Evolutionary conservation across 1,140 invertebrate genomes (phyloP), one percentile per base, ranked within the genome.

Genomic region (Drosophila dunni): DNA sequence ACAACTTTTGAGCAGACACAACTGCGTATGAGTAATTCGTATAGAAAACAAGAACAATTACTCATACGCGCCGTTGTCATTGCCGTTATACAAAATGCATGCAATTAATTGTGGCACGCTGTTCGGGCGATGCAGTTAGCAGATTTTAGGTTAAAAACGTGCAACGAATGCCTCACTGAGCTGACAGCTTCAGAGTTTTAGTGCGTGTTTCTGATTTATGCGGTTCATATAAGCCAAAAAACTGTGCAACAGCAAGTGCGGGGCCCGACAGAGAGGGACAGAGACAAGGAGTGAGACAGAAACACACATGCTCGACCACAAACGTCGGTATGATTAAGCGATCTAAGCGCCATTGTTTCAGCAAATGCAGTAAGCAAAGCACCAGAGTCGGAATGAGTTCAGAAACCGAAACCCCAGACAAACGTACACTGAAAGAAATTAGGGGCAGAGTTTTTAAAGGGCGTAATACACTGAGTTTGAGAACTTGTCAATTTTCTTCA

Each of bases 271-370:
- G 15, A 20, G 6, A 56, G 17, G 36, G 2, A 40, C 33, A 17
- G 20, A 15, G 8, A 60, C 48, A 17, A 24, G 51, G 38, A 24
- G 50, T 5, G 34, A 29, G 50, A 29, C 34, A n/a, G 17, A 46
- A 66, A 85, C 75, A 90, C 84, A 89, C 81, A 85, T 79, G 81
- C 85, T 79, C 83, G 67, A 75, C 79, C 83, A 61, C 82, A 86
- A 60, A 78, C 67, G 83, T 66, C 65, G 78, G 63, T 78, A 91
- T 91, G 88, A 91, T 91, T 81, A 91, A 91, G 88, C 89, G 88
- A 88, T 91, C 86, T 91, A 76, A 60, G 79, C 80, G 78, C 83
- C 75, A 71, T 91, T 91, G 88, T 91, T 90, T 84, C 83, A 71
- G 74, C 74, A 29, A 54, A 64, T 46, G 53, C 54, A 54, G 64